Evolutionary conservation across 2,888 invertebrate species (phyloP).

Genomic region (Lycocerus yunnanus): DNA sequence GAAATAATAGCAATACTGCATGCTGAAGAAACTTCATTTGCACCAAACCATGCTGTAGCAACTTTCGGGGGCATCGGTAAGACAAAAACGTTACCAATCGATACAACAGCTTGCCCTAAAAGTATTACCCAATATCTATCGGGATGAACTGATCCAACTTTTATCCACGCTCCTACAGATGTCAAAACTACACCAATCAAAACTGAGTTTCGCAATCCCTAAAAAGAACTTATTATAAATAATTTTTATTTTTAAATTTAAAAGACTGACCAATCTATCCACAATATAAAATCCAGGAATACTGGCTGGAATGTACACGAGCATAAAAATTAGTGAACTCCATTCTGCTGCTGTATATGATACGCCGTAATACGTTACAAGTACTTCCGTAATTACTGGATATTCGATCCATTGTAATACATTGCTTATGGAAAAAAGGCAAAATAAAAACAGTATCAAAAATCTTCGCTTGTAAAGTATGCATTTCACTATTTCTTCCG

Average conservation of each 20-base stretch:
- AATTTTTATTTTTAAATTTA: not conserved
- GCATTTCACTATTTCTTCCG: not conserved
- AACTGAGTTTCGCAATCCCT: not conserved
- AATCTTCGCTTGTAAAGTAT: not conserved
- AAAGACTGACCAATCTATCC: slow-evolving; percentile 79
- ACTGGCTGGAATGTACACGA: slow-evolving; percentile 91
- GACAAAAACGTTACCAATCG: not conserved
- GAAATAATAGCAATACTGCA: not conserved
- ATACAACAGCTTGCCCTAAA: not conserved
- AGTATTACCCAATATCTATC: not conserved
- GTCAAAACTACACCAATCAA: not conserved
- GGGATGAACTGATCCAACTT: not conserved
- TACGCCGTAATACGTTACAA: slow-evolving; percentile 75
- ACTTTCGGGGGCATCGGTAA: not conserved
- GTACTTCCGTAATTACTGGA: slow-evolving; percentile 85
- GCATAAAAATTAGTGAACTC: slow-evolving; percentile 97
- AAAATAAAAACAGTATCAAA: not conserved
- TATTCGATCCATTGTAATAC: slow-evolving; percentile 96
- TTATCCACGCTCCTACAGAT: not conserved
- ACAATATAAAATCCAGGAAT: slow-evolving; percentile 94
- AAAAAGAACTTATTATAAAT: not conserved
- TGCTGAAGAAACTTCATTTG: not conserved
- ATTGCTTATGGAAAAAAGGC: slow-evolving; percentile 67
- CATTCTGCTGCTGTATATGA: slow-evolving; percentile 79
- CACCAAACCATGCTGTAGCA: not conserved